Evolutionary conservation across 2,888 invertebrate genomes (phyloP).

Genomic region (Nineta flava): DNA sequence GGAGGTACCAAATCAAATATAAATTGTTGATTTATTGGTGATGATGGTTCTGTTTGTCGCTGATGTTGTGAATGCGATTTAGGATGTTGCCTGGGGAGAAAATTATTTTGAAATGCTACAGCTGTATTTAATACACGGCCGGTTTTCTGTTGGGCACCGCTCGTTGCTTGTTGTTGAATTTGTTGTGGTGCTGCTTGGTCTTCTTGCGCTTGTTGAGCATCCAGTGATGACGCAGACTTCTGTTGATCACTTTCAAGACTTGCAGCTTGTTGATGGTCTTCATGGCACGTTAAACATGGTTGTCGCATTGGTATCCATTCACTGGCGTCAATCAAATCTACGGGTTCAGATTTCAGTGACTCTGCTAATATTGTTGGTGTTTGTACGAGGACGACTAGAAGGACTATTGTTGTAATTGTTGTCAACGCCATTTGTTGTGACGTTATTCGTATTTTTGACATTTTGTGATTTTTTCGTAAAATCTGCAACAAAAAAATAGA

Average conservation of each 20-base stretch:
- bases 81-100: conserved; percentile 8
- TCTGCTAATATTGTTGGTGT: neutral
- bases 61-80: conserved; percentile 12
- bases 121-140: conserved; percentile 23
- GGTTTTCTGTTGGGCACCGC: conserved; percentile 8
- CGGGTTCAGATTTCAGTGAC: neutral
- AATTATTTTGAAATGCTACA: conserved; percentile 2
- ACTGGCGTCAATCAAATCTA: conserved; percentile 22
- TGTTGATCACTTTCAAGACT: conserved; percentile 12
- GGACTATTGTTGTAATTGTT: neutral
- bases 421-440: neutral
- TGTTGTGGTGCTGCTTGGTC: neutral
- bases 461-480: neutral
- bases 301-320: conserved; percentile 39
- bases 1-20: conserved; percentile 13
- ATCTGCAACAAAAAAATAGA: conserved; percentile 1
- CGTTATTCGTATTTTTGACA: neutral
- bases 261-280: conserved; percentile 4
- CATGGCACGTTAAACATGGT: conserved; percentile 22
- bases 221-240: neutral
- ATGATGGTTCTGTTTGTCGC: conserved; percentile 7
- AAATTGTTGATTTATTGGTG: conserved; percentile 8
- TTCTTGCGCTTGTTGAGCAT: conserved; percentile 10
- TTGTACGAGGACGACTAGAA: neutral
- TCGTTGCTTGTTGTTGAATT: neutral